Evolutionary conservation across 2,113 vertebrate genomes (phyloP).

Genomic region (Erythrocebus patas): DNA sequence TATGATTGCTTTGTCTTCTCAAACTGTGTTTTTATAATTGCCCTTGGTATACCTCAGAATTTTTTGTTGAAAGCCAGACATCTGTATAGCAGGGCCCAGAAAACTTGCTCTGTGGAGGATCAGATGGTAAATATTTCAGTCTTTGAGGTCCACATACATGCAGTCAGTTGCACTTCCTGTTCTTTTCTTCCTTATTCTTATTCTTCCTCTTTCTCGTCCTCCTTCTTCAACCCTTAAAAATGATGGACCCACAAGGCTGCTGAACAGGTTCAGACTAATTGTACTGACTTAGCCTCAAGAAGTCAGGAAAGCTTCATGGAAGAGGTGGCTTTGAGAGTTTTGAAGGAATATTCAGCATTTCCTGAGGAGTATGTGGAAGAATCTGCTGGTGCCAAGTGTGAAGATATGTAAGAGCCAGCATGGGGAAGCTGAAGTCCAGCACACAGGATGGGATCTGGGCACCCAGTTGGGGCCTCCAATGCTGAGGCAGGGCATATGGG

Average conservation of each 20-base stretch:
- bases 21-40: neutral
- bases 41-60: neutral
- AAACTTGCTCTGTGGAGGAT: neutral
- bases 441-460: neutral
- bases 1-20: neutral
- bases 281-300: neutral
- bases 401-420: neutral
- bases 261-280: neutral
- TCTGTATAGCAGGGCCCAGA: neutral
- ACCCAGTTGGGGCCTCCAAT: neutral
- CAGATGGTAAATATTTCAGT: neutral
- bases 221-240: neutral
- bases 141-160: neutral
- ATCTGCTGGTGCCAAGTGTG: neutral
- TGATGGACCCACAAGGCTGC: neutral
- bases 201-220: neutral
- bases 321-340: neutral
- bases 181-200: neutral
- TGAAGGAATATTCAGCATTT: neutral
- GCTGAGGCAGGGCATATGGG: neutral
- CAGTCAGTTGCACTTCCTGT: neutral
- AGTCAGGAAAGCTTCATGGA: neutral
- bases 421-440: neutral
- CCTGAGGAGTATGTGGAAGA: neutral
- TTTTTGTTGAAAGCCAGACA: neutral